A percentile compares a stretch with the other conserved stretches of the same genome.
Evolutionary conservation across 1,140 invertebrate genomes (phyloP).

Genomic region (Temnothorax curvispinosus): DNA sequence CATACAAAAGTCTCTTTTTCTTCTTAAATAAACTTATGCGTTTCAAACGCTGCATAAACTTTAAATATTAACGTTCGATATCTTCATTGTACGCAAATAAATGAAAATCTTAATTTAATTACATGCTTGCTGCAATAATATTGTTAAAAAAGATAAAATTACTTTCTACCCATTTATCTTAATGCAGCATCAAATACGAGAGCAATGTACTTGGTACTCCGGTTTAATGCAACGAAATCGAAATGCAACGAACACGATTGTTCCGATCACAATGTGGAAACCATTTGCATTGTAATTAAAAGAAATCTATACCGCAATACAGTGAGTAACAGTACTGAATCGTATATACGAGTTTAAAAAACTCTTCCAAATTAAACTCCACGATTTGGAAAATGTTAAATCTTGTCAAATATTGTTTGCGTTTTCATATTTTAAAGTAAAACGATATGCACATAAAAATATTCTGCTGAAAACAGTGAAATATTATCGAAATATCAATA

Average conservation of each 20-base stretch:
- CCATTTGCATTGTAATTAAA: conserved; percentile 18
- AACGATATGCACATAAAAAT: background rate
- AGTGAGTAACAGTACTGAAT: background rate
- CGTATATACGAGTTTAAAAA: background rate
- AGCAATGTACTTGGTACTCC: background rate
- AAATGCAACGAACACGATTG: conserved; percentile 14
- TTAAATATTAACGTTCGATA: background rate
- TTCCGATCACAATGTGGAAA: conserved; percentile 16
- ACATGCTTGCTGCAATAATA: background rate
- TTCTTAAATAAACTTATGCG: background rate
- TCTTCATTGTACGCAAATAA: background rate
- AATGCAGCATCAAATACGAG: background rate
- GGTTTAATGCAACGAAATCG: conserved; percentile 1
- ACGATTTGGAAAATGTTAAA: background rate
- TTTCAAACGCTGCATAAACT: background rate
- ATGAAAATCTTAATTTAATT: conserved; percentile 23
- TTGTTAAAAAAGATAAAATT: background rate
- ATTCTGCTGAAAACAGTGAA: background rate
- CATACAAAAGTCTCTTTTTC: background rate
- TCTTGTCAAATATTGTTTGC: conserved; percentile 2
- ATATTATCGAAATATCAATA: conserved; percentile 24
- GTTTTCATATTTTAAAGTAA: background rate
- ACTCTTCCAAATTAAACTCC: background rate
- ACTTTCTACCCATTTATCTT: background rate
- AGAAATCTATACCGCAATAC: background rate